A percentile compares a stretch with the other conserved stretches of the same genome.
Conservation (phyloP, 37 sponge, comb jelly and placozoan species). For the Eunapius fragilis region DNA sequence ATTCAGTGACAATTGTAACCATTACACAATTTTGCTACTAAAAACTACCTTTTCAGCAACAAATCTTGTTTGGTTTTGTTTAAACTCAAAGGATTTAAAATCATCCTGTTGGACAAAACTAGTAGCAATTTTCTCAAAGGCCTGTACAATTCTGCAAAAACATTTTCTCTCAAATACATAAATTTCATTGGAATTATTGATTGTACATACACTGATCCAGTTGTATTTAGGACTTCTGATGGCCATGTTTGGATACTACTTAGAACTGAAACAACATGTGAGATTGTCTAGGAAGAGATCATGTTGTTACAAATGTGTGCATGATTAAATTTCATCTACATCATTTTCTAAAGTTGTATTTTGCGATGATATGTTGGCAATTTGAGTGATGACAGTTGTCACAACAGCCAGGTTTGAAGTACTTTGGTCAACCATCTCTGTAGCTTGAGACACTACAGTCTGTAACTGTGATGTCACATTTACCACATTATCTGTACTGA, state of each 20-base stretch:
- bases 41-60: conserved; percentile 21
- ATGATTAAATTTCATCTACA: background rate
- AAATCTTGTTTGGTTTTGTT: conserved; percentile 14
- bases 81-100: background rate
- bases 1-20: too few species aligned
- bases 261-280: background rate
- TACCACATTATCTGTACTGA: background rate
- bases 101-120: conserved; percentile 15
- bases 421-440: background rate
- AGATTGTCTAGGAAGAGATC: background rate
- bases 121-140: conserved; percentile 35
- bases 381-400: background rate
- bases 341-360: background rate
- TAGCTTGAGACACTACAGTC: background rate
- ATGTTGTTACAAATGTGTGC: background rate
- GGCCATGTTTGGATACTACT: background rate
- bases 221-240: background rate
- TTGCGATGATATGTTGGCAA: background rate
- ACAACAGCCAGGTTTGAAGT: background rate
- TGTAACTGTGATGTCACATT: background rate
- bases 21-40: background rate
- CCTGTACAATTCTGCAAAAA: conserved; percentile 25
- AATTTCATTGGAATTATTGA: background rate
- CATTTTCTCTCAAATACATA: background rate
- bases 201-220: background rate